Percentiles rank a stretch among this genome's conserved stretches.
Evolutionary conservation across 2,888 invertebrate species (phyloP).

Genomic region (Acronicta aceris): DNA sequence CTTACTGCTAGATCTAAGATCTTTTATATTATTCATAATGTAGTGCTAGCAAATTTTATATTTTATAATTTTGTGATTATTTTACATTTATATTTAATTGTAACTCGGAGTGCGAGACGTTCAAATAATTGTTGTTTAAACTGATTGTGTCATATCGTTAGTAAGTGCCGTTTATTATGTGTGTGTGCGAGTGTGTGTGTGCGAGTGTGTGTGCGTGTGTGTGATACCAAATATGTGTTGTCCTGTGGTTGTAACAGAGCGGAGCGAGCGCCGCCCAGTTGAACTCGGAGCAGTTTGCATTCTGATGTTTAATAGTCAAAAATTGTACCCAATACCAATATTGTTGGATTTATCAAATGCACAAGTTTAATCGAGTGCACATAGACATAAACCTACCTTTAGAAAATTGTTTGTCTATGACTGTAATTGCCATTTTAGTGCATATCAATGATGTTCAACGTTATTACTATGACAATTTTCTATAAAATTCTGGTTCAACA

Average conservation of each 20-base stretch:
- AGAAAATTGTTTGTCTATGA: not conserved
- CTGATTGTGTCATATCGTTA: constrained; percentile 58
- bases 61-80: constrained; percentile 64
- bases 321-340: too few relatives aligned
- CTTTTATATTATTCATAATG: constrained; percentile 30
- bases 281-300: not conserved
- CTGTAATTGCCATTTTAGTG: not conserved
- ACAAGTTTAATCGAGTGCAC: too few relatives aligned
- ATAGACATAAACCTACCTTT: too few relatives aligned
- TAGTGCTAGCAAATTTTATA: constrained; percentile 45
- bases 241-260: constrained; percentile 3
- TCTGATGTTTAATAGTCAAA: not conserved
- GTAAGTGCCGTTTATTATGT: constrained; percentile 45
- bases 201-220: constrained; percentile 35
- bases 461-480: not conserved
- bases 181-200: constrained; percentile 21
- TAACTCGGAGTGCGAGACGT: constrained; percentile 67
- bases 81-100: constrained; percentile 62
- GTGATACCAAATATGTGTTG: constrained; percentile 46
- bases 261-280: not conserved
- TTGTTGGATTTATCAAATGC: too few relatives aligned
- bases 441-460: not conserved
- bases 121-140: constrained; percentile 62
- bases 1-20: constrained; percentile 36
- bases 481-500: not conserved